Evolutionary conservation across 2,888 invertebrate genomes (phyloP), one percentile per base, ranked within the genome.

Genomic region (Blomia tropicalis): DNA sequence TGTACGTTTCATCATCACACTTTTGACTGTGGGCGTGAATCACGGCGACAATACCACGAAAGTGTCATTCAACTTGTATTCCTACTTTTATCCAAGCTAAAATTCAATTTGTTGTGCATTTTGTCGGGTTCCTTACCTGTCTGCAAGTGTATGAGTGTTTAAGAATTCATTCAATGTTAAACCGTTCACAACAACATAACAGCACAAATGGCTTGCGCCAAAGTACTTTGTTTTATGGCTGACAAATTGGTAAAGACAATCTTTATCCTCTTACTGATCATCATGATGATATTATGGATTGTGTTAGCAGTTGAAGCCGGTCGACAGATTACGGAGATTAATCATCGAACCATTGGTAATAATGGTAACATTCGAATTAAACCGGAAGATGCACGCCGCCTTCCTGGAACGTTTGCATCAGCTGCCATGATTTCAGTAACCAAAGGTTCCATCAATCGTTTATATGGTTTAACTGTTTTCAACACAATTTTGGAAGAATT

Each of bases 211-310:
- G 7, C 36, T 36, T 36, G 36, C 36, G 7, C 36, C 17, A 7
- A 17, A 36, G 7, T 36, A 36, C 22, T 56, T 30, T 56, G 2
- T 17, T 56, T 32, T 25, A 31, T 56, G 3, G 17, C 23, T 4
- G 56, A 27, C 30, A 56, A 56, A 19, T 17, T 32, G 2, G 29
- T 58, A 0, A 62, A 27, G 32, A 32, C 51, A 44, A 19, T 30
- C 7, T 58, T 47, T 31, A 41, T 36, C 19, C n/a, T 58, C 7
- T 25, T 62, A 3, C 25, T 62, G 22, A 31, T 30, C 4, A n/a
- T 62, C n/a, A 19, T 62, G 25, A 62, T 62, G 62, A 58, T 47
- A 7, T 32, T 62, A 22, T 62, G 62, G 62, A 62, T 62, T 44
- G 62, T 58, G 1, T 11, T 58, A 14, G 31, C 22, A 5, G 58